phyloP scores from a whole-genome alignment of 2,888 invertebrate species.

The Hypena proboscidalis region DNA sequence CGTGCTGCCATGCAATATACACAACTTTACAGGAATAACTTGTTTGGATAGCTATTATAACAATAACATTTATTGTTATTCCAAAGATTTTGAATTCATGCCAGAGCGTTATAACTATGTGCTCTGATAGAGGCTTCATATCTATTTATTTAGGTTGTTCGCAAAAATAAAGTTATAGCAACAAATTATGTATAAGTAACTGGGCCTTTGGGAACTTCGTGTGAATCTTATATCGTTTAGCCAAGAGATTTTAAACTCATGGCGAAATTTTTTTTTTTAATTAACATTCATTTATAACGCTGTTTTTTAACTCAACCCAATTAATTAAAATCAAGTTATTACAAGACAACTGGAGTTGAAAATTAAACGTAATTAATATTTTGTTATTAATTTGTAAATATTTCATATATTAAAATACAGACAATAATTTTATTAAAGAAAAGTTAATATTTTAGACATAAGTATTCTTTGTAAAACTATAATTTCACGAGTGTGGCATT shows the following conservation, averaged over 20 bases:
- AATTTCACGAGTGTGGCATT: constrained; percentile 21
- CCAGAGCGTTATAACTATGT: constrained; percentile 19
- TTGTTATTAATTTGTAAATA: too few species aligned
- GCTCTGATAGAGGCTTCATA: constrained; percentile 13
- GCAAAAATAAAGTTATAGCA: constrained; percentile 14
- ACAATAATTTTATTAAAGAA: too few species aligned
- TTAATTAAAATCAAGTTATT: too few species aligned
- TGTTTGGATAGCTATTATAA: constrained; percentile 19
- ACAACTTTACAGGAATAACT: constrained; percentile 38
- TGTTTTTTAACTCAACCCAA: too few species aligned
- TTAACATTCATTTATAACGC: too few species aligned
- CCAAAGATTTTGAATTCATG: constrained; percentile 31
- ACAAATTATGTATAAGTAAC: constrained; percentile 15
- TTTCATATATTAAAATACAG: too few species aligned
- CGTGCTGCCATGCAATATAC: constrained; percentile 29
- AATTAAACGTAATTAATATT: too few species aligned
- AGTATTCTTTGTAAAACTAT: too few species aligned
- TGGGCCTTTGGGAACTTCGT: constrained; percentile 9
- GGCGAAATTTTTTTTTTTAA: too few species aligned
- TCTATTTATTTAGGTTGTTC: constrained; percentile 21
- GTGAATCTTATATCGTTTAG: constrained; percentile 11
- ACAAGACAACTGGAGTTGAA: too few species aligned
- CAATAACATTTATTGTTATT: constrained; percentile 34
- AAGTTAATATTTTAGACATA: too few species aligned
- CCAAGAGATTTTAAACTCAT: too few species aligned